phyloP scores from a whole-genome alignment of 2,888 invertebrate species.

The Ellobium chinense region DNA sequence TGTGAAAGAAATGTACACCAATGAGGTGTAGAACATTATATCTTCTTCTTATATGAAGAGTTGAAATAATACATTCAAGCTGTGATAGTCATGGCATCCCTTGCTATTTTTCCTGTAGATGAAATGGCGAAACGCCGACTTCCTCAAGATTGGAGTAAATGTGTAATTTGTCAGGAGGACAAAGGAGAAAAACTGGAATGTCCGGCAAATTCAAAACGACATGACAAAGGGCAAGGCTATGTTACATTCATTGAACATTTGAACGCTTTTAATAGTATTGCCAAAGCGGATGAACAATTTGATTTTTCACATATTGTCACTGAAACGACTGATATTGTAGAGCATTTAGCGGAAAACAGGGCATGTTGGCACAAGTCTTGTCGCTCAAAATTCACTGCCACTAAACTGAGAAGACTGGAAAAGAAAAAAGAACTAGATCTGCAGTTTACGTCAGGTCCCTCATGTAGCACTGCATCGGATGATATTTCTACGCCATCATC shows the following conservation, averaged over 20 bases:
- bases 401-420: not conserved
- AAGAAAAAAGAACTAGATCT: not conserved
- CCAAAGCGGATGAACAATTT: not conserved
- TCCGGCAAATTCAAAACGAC: not conserved
- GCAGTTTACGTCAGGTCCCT: no score
- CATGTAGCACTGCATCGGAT: no score
- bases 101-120: no score
- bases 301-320: not conserved
- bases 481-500: no score
- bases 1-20: no score
- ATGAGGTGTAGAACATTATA: no score
- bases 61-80: no score
- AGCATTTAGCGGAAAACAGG: not conserved
- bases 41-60: no score
- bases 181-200: not conserved
- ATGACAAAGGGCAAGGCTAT: not conserved
- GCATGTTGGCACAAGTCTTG: not conserved
- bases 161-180: not conserved
- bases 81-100: no score
- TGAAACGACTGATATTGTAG: not conserved
- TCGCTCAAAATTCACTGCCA: not conserved
- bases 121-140: not conserved
- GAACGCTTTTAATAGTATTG: not conserved
- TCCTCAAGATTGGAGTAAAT: not conserved
- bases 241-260: not conserved